Evolutionary conservation across 2,797 vertebrate genomes (phyloP), one percentile per base, ranked within the genome.

Genomic region (Taeniopygia guttata): DNA sequence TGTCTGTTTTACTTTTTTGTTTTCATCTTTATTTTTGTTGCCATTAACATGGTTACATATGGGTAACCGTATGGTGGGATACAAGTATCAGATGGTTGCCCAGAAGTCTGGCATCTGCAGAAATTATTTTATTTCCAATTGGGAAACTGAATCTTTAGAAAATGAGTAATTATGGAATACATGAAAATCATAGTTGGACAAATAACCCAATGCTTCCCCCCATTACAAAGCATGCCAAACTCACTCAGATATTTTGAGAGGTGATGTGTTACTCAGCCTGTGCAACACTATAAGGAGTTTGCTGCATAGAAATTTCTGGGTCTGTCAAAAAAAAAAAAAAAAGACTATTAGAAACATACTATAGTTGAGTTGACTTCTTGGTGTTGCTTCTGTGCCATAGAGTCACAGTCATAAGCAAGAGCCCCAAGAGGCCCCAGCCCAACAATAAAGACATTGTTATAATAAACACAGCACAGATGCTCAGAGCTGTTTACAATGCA

Each of bases 91-190:
- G 93, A 95, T 92, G 89, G 89, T n/a, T 95, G 78, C 43, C 81
- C 88, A 96, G 90, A 92, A 96, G 73, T 82, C 77, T 95, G 92
- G 67, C 89, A 94, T 95, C 84, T 93, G 82, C 66, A 95, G 63
- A 94, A 96, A 96, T 86, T 84, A 88, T 48, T 94, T 94, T 90
- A 96, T 91, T 94, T 96, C 59, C 62, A 90, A 95, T 89, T 56
- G 76, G 69, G n/a, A 91, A 94, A 76, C 68, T 21, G 36, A 89
- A 85, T 92, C 56, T 82, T 92, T 77, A 96, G 76, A 40, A 91
- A 91, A 91, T 63, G 58, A 72, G n/a, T 94, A 92, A 89, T 94
- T 91, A 92, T 59, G 55, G 60, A 87, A 80, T 70, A 67, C 30
- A 49, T 40, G 45, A 56, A 92, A 95, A 81, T 81, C 49, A 51